Evolutionary conservation across 2,113 vertebrate species (phyloP).

Genomic region (Lathamus discolor): DNA sequence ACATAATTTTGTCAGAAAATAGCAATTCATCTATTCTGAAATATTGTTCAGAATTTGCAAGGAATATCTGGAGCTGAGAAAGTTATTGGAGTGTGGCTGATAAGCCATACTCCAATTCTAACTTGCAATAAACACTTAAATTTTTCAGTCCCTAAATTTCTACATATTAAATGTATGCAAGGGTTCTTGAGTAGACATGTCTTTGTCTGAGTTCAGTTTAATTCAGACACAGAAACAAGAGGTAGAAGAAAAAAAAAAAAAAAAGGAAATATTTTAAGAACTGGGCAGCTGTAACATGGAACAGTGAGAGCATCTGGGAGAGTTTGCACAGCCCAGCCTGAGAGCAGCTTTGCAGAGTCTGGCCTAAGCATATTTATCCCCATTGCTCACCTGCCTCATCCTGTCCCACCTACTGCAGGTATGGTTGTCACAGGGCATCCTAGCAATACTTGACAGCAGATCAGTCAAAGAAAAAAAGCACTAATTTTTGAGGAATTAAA

Average conservation of each 20-base stretch:
- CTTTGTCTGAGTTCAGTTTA: background rate
- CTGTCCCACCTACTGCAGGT: fast-evolving
- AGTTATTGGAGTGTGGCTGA: background rate
- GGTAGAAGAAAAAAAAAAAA: background rate
- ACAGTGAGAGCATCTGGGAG: background rate
- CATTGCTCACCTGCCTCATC: background rate
- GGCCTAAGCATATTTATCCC: background rate
- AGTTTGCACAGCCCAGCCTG: background rate
- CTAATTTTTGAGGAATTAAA: background rate
- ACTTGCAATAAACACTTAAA: background rate
- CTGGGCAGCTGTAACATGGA: background rate
- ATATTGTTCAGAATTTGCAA: background rate
- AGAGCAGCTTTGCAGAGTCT: background rate
- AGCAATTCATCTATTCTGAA: background rate
- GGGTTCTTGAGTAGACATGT: background rate
- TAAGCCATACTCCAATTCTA: background rate
- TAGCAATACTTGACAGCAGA: background rate
- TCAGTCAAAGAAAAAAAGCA: background rate
- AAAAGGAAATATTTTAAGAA: background rate
- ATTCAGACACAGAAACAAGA: background rate
- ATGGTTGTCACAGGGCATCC: background rate
- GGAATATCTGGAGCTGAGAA: background rate
- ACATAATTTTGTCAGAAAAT: background rate
- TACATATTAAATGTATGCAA: background rate
- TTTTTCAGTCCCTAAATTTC: background rate